Conservation (phyloP, 2,113 vertebrate genomes). For the Eudyptes chrysolophus region DNA sequence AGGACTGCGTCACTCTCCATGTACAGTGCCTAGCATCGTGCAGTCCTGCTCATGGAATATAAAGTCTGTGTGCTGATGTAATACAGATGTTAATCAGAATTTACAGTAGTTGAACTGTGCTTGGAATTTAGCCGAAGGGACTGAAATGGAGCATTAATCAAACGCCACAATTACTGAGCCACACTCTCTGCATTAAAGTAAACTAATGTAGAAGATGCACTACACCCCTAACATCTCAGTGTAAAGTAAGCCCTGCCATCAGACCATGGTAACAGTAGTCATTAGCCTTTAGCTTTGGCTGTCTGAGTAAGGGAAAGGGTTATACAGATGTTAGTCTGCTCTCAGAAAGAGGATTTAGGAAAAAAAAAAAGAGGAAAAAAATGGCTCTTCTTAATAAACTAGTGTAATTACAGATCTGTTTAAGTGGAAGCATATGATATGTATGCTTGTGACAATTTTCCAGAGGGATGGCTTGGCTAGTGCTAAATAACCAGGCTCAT, state of each 20-base stretch:
- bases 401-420: slow-evolving; percentile 60
- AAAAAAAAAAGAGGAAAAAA: neutral
- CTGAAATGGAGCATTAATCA: neutral
- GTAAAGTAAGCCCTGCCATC: neutral
- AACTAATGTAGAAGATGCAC: neutral
- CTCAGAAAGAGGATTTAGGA: neutral
- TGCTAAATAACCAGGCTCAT: slow-evolving; percentile 73
- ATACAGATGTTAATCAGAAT: slow-evolving; percentile 18
- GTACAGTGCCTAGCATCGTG: neutral
- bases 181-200: neutral
- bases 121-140: slow-evolving; percentile 2
- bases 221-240: neutral
- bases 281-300: neutral
- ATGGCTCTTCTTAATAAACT: slow-evolving; percentile 27
- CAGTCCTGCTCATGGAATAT: neutral
- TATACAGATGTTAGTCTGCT: neutral
- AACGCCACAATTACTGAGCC: neutral
- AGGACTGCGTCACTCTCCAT: neutral
- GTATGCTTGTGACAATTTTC: slow-evolving; percentile 78
- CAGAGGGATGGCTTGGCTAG: slow-evolving; percentile 66
- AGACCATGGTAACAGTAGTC: neutral
- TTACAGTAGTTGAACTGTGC: neutral
- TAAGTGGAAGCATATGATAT: slow-evolving; percentile 69
- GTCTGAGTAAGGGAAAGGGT: neutral
- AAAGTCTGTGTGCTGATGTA: neutral